Evolutionary conservation across 2,113 vertebrate genomes (phyloP).

Genomic region (Mastomys natalensis): DNA sequence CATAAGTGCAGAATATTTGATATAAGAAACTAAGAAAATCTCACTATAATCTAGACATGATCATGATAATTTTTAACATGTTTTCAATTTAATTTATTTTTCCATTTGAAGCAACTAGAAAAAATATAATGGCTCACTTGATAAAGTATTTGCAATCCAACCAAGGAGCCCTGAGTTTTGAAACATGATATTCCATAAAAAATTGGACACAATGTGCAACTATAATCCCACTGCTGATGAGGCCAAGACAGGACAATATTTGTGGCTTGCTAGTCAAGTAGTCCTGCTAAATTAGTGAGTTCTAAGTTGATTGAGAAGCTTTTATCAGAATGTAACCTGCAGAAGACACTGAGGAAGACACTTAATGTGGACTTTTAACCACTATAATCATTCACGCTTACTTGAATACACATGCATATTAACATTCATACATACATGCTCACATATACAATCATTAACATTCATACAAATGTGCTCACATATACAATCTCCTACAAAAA

Average conservation of each 20-base stretch:
- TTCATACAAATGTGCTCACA: neutral
- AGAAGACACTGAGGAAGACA: neutral
- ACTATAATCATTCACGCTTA: no score
- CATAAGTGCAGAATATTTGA: neutral
- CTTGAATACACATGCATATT: neutral
- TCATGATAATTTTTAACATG: neutral
- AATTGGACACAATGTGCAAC: neutral
- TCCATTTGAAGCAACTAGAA: neutral
- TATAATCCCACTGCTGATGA: neutral
- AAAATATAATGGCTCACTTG: neutral
- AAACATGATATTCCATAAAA: no score
- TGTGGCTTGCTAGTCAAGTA: neutral
- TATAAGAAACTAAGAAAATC: neutral
- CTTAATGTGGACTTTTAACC: neutral
- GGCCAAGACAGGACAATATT: neutral
- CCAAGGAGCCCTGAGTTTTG: neutral
- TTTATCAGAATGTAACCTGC: no score
- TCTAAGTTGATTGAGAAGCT: neutral
- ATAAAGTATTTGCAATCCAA: neutral
- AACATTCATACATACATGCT: no score
- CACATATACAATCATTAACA: neutral
- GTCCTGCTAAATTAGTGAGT: neutral
- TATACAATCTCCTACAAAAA: neutral
- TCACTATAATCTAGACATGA: neutral
- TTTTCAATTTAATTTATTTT: conserved; percentile 25